Evolutionary conservation across 2,113 vertebrate species (phyloP), one percentile per base, ranked within the genome.

Genomic region (Phoxinus phoxinus): DNA sequence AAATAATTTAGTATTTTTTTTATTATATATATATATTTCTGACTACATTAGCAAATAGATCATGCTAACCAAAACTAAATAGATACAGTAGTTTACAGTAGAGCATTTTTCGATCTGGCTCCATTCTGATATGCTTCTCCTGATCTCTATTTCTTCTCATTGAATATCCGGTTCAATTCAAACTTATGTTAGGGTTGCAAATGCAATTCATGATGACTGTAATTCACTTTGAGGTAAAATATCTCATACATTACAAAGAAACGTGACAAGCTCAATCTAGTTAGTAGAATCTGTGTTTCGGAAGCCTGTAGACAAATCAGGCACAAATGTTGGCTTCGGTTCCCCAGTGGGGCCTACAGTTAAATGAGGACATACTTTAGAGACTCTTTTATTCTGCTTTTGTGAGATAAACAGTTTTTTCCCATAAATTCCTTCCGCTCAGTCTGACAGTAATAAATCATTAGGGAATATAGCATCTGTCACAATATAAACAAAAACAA

Each of bases 361-460:
- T 75, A 30, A 76, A 76, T 11, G 46, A 80, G 13, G 32, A 61
- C 58, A 63, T 25, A 27, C 32, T 79, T 79, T 37, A 58, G 51
- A 78, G 23, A 80, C 56, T 25, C 8, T 63, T 79, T 58, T 32
- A 78, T 35, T 59, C 15, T 44, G 23, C 41, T 63, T 44, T 27
- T 27, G 56, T 25, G 77, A 63, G 35, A 80, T 9, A 80, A 44
- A 27, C 3, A 19, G 2, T 80, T 63, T 80, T 41, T 61, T n/a
- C 69, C 71, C 56, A 44, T 80, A 80, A 44, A 63, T 80, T 61
- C 21, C 37, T 80, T 73, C 77, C 9, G 37, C 77, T 63, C 23
- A 2, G 58, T 63, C 8, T 37, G 77, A 63, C 35, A 63, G 77
- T 44, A 80, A 80, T 80, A 80, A 80, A 80, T 80, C 77, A 80